Base-by-base conservation (phyloP, 1,140 invertebrate species). In the Brachionus angularis region DNA sequence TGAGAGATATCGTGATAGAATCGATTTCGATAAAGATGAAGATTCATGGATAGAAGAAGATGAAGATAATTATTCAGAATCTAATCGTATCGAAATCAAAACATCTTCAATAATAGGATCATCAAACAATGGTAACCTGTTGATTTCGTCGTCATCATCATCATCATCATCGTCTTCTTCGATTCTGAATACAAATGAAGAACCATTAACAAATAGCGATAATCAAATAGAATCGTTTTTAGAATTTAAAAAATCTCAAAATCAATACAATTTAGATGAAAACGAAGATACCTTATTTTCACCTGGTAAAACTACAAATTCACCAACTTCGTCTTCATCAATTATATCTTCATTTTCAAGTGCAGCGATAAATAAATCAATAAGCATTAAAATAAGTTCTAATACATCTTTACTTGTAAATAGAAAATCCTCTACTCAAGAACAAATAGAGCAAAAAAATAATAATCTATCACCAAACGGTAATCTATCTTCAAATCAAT, bases 1-100 rank as follows among this genome's bases (percentile, higher is more conserved):
- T 21, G 44, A 67, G 10, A 44, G 44, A 31, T 72, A 23, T 47
- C 42, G 29, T 1, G 36, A 72, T 36, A 33, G 34, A 7, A 25
- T 55, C 23, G 55, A 46, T 14, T 79, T 79, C 90, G 29, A 91
- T 90, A 80, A 90, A 91, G 77, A 85, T 88, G 75, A 89, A 90
- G 74, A 85, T 89, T 84, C 85, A 86, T 78, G 73, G 74, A 52
- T 67, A n/a, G 62, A 67, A 29, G 62, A 67, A 3, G 62, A 67
- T 12, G 62, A 67, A 8, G 39, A 44, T 0, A n/a, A 52, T 12
- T 27, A 52, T 18, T 27, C 7, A 52, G 16, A 27, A 52, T 4
- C 3, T 10, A 31, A 10, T 10, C 14, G 23, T 4, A 5, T 34
- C 4, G 10, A 42, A 42, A 42, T 42, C 39, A 42, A 42, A 42